Percentiles rank a stretch among this genome's conserved stretches.
Conservation (phyloP, 2,888 invertebrate species). For the Vannuccia rotundouncinata region DNA sequence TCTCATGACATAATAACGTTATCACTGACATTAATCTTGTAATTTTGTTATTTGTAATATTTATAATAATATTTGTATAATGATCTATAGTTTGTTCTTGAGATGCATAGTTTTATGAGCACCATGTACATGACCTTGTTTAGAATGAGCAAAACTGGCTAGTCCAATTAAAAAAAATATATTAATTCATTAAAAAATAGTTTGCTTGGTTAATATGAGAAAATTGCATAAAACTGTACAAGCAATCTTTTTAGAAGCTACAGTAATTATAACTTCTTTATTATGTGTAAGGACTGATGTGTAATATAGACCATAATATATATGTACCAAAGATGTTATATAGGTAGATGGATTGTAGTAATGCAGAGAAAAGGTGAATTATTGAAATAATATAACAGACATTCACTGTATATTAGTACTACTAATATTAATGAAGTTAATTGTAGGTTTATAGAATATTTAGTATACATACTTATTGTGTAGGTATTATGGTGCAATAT, state of each 20-base stretch:
- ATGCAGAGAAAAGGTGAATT: slow-evolving; percentile 2
- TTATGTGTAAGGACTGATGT: background rate
- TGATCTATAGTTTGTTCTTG: too few species aligned
- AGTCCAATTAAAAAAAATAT: background rate
- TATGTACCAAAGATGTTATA: slow-evolving; percentile 17
- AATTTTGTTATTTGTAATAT: too few species aligned
- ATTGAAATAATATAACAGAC: slow-evolving; percentile 12
- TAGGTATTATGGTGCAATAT: too few species aligned
- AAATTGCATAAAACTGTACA: too few species aligned
- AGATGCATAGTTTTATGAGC: too few species aligned
- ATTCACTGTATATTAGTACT: slow-evolving; percentile 1
- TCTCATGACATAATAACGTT: too few species aligned
- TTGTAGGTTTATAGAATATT: background rate
- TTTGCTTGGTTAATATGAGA: too few species aligned
- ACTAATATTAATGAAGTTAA: background rate
- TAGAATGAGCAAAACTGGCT: slow-evolving; percentile 2
- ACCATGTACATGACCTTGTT: background rate
- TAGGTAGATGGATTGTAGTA: slow-evolving; percentile 19
- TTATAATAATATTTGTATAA: too few species aligned
- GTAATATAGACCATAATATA: background rate
- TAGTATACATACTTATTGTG: too few species aligned
- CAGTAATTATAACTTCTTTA: slow-evolving; percentile 10
- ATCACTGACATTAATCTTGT: too few species aligned
- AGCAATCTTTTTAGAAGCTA: slow-evolving; percentile 4
- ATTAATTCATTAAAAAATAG: background rate